Percentiles rank a stretch among this genome's conserved stretches.
phyloP scores from a whole-genome alignment of 2,113 vertebrate genomes.

The Macroglossus sobrinus region DNA sequence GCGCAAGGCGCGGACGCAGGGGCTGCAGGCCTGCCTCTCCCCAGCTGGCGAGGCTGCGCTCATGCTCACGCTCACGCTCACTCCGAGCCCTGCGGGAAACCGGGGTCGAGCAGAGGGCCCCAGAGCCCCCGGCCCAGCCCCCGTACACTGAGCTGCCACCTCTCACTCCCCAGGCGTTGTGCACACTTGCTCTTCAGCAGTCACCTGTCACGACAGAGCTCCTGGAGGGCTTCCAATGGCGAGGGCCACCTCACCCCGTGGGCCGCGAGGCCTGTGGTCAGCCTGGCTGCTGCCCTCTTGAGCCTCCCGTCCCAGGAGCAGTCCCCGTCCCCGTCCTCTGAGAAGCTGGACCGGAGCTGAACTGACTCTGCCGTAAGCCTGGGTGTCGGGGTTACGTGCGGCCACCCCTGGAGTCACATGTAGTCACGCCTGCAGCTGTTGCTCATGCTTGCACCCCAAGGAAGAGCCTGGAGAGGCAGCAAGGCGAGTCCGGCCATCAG shows the following conservation, averaged over 20 bases:
- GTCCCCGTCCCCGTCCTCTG: not conserved
- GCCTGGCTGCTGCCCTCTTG: not conserved
- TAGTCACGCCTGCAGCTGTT: not conserved
- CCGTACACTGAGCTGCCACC: rapidly evolving
- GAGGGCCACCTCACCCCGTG: not conserved
- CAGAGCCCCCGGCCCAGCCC: rapidly evolving
- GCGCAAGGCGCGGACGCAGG: too few species aligned
- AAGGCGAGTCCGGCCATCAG: not conserved
- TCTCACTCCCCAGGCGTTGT: rapidly evolving
- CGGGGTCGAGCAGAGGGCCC: not conserved
- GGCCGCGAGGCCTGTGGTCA: not conserved
- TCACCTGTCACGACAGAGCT: rapidly evolving
- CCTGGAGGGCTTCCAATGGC: rapidly evolving
- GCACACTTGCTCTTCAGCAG: rapidly evolving
- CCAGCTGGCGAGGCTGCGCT: too few species aligned
- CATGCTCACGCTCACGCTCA: too few species aligned
- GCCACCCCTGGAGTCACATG: rapidly evolving
- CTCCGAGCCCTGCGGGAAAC: not conserved
- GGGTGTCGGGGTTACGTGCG: too few species aligned
- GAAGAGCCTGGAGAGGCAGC: not conserved
- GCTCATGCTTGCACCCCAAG: too few species aligned
- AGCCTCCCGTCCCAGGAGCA: not conserved
- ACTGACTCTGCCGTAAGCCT: not conserved
- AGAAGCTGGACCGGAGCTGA: not conserved
- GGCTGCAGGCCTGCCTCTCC: too few species aligned